Evolutionary conservation across 2,888 invertebrate species (phyloP).

Genomic region (Tetanocera ferruginea): DNA sequence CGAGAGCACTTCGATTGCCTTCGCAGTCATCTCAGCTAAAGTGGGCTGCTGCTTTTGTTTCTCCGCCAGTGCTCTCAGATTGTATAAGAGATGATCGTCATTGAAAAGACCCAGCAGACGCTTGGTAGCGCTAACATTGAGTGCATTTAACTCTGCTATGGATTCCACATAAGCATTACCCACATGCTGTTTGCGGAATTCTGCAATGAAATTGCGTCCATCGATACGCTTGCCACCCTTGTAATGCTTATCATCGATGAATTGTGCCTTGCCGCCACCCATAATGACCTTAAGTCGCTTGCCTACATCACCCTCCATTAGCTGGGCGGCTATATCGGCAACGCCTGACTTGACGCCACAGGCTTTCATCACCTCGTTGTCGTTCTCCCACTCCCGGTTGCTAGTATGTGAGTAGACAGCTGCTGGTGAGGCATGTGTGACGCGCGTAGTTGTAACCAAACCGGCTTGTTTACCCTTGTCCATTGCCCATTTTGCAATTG

Average conservation of each 20-base stretch:
- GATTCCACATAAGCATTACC: slow-evolving; percentile 72
- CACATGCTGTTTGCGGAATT: slow-evolving; percentile 73
- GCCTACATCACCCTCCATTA: slow-evolving; percentile 78
- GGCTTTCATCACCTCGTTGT: slow-evolving; percentile 72
- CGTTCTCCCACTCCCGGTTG: slow-evolving; percentile 80
- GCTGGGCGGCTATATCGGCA: slow-evolving; percentile 80
- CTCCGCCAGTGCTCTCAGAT: slow-evolving; percentile 73
- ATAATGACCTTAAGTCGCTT: slow-evolving; percentile 80
- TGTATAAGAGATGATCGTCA: slow-evolving; percentile 78
- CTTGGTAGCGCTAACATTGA: slow-evolving; percentile 71
- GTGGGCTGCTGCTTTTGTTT: slow-evolving; percentile 72
- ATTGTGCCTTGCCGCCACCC: slow-evolving; percentile 80
- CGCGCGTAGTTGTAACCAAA: slow-evolving; percentile 81
- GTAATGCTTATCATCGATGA: slow-evolving; percentile 71
- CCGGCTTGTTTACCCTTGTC: slow-evolving; percentile 75
- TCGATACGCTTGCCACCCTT: slow-evolving; percentile 74
- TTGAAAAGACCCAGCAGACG: slow-evolving; percentile 78
- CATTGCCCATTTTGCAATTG: slow-evolving; percentile 80
- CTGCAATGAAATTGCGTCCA: slow-evolving; percentile 75
- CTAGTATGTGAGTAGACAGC: slow-evolving; percentile 76
- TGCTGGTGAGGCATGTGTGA: slow-evolving; percentile 85
- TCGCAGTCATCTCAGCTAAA: slow-evolving; percentile 82
- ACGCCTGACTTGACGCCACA: slow-evolving; percentile 71
- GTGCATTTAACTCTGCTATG: slow-evolving; percentile 69
- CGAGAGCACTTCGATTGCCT: slow-evolving; percentile 78